A percentile compares a stretch with the other conserved stretches of the same genome.
Conservation (phyloP, 2,113 vertebrate genomes). For the Catharus minimus region DNA sequence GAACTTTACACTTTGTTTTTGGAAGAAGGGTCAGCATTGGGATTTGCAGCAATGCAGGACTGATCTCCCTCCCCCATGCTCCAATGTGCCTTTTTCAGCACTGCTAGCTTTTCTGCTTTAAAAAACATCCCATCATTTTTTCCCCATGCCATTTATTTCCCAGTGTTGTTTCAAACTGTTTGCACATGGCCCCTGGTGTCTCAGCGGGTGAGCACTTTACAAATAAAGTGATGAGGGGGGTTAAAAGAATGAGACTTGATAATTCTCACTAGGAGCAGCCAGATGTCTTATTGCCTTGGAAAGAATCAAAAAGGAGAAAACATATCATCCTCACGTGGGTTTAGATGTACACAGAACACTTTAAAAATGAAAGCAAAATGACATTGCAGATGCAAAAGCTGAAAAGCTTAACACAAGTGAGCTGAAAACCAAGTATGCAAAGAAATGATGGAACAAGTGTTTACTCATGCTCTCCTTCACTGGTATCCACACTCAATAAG, state of each 20-base stretch:
- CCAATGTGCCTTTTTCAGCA: not conserved
- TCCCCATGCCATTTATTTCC: constrained; percentile 10
- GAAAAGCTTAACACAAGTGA: constrained; percentile 35
- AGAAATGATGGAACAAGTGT: not conserved
- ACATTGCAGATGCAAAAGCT: constrained; percentile 51
- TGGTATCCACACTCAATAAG: not conserved
- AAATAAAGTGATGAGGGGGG: constrained; percentile 51
- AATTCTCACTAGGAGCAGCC: constrained; percentile 44
- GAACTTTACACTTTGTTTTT: not conserved
- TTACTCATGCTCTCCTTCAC: not conserved
- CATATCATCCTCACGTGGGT: constrained; percentile 16
- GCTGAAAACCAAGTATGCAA: not conserved
- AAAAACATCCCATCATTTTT: not conserved
- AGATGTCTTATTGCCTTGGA: constrained; percentile 65
- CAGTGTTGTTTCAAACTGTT: constrained; percentile 16
- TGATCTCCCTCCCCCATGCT: not conserved
- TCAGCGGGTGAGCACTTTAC: constrained; percentile 53
- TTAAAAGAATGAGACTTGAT: constrained; percentile 54
- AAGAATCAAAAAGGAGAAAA: constrained; percentile 35
- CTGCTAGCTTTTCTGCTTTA: not conserved
- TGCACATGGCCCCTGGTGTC: constrained; percentile 56
- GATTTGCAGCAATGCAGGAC: not conserved
- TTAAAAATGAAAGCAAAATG: constrained; percentile 42
- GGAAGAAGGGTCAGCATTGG: not conserved
- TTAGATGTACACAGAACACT: constrained; percentile 33